These are phyloP conservation scores for Ophraella communa DNA, from an alignment of 2,888 invertebrate genomes.

Conservation along the genomic window DNA sequence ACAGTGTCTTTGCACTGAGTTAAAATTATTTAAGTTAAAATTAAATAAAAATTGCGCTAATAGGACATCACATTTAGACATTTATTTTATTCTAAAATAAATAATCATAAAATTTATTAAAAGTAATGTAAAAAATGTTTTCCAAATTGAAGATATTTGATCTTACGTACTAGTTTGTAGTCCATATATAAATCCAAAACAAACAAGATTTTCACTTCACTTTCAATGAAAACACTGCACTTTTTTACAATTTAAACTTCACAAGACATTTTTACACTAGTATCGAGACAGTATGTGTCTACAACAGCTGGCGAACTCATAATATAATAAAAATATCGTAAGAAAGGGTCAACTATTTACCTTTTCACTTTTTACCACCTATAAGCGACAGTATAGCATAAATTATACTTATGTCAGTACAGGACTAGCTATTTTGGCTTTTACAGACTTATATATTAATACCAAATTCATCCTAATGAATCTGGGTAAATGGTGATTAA, in stretches of 20 bases:
- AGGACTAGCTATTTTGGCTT: not conserved
- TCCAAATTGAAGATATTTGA: too few relatives aligned
- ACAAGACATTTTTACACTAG: conserved; percentile 28
- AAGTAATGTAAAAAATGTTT: too few relatives aligned
- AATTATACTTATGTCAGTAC: conserved; percentile 9
- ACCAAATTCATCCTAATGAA: too few relatives aligned
- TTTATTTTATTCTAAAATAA: too few relatives aligned
- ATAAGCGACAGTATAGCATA: conserved; percentile 27
- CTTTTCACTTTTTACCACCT: conserved; percentile 37
- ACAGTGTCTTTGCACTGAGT: too few relatives aligned
- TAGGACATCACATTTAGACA: too few relatives aligned
- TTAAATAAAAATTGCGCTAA: too few relatives aligned
- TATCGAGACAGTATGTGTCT: conserved; percentile 30
- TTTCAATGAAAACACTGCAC: conserved; percentile 2
- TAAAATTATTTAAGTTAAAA: too few relatives aligned
- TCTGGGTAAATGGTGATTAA: too few relatives aligned
- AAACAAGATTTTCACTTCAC: not conserved
- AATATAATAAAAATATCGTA: conserved; percentile 38
- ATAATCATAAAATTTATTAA: too few relatives aligned
- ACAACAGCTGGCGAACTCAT: conserved; percentile 39
- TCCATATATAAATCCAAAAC: not conserved
- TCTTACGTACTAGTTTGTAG: not conserved
- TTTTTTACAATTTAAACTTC: conserved; percentile 5
- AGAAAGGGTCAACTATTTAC: conserved; percentile 44
- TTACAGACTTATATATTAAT: not conserved